A percentile compares a stretch with the other conserved stretches of the same genome.
Conservation (phyloP, 2,888 invertebrate species). For the Desoria tigrina region DNA sequence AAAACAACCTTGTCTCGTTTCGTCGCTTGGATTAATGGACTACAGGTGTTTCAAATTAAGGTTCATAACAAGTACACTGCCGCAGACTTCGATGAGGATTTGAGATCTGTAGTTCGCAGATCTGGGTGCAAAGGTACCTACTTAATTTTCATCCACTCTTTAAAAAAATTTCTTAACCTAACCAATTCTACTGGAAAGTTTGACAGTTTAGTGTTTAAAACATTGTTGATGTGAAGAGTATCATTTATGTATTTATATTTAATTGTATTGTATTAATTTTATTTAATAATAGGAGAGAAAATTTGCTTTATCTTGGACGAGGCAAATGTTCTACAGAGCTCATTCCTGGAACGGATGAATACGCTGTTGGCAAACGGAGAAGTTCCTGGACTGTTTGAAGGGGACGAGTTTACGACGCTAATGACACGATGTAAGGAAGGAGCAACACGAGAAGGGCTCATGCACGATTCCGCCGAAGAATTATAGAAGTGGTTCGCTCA, state of each 20-base stretch:
- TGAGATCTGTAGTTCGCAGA: conserved; percentile 81
- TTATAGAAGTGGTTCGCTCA: conserved; percentile 99
- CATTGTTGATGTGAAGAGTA: too few species aligned
- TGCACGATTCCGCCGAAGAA: conserved; percentile 98
- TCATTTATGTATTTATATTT: too few species aligned
- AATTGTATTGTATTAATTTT: too few species aligned
- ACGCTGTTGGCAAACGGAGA: conserved; percentile 98
- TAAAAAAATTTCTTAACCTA: too few species aligned
- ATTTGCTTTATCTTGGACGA: conserved; percentile 99
- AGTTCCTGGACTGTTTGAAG: conserved; percentile 88
- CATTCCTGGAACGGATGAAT: conserved; percentile 98
- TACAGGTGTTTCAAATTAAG: conserved; percentile 98
- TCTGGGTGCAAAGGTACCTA: conserved; percentile 72
- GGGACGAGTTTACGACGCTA: conserved; percentile 96
- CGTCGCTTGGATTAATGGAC: conserved; percentile 99
- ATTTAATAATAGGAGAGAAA: conserved; percentile 94
- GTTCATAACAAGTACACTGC: conserved; percentile 99
- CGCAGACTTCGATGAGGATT: conserved; percentile 98
- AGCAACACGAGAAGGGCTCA: conserved; percentile 93
- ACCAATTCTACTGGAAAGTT: too few species aligned
- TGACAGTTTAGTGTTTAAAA: too few species aligned
- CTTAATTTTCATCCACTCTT: too few species aligned
- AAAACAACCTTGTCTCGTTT: conserved; percentile 98
- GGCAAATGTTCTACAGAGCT: conserved; percentile 96
- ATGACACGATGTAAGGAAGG: conserved; percentile 99